A percentile compares a stretch with the other conserved stretches of the same genome.
phyloP scores from a whole-genome alignment of 2,797 vertebrate genomes.

The Esox lucius region DNA sequence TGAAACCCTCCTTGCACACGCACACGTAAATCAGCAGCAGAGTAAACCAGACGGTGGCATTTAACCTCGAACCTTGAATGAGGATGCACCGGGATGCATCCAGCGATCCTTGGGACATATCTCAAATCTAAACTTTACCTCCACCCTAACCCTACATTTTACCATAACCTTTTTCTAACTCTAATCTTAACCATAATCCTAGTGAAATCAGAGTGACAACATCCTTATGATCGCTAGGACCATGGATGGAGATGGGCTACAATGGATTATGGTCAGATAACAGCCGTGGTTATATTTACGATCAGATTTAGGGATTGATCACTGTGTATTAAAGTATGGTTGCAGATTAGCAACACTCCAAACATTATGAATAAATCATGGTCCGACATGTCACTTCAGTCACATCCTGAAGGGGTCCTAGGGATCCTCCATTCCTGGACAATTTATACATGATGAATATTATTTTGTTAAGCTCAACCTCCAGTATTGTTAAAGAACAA shows the following conservation, averaged over 20 bases:
- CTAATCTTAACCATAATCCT: no score
- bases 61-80: neutral
- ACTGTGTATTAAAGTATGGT: neutral
- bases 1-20: neutral
- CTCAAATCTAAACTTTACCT: no score
- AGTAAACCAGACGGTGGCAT: neutral
- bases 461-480: no score
- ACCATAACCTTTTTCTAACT: no score
- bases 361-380: neutral
- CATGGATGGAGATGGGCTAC: neutral
- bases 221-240: neutral
- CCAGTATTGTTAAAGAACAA: no score
- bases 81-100: no score
- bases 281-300: slow-evolving; percentile 11
- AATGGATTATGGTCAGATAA: slow-evolving; percentile 17
- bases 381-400: neutral
- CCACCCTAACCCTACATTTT: no score
- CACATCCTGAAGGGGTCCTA: no score
- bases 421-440: no score
- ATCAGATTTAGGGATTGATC: slow-evolving; percentile 12
- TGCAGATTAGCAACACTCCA: neutral
- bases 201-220: neutral
- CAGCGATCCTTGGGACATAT: no score
- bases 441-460: no score
- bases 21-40: neutral